Conservation (phyloP, 2,888 invertebrate genomes). For the Cataglyphis altisquamis region DNA sequence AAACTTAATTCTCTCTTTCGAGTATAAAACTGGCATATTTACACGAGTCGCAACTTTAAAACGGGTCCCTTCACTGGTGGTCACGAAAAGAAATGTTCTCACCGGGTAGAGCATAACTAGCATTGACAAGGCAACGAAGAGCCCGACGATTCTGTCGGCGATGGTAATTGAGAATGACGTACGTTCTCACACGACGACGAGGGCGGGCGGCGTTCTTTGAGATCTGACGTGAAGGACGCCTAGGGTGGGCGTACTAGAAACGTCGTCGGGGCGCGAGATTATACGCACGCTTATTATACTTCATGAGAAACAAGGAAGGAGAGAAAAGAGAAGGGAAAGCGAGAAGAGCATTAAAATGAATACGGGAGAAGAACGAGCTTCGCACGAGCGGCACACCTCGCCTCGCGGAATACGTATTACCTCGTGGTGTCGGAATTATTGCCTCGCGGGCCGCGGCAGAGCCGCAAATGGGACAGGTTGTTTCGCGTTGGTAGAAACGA, state of each 20-base stretch:
- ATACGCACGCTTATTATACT: constrained; percentile 66
- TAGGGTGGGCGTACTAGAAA: constrained; percentile 74
- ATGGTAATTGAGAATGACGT: constrained; percentile 80
- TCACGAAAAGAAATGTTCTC: background rate
- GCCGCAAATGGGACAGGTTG: constrained; percentile 79
- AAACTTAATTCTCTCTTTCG: background rate
- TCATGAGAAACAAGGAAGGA: constrained; percentile 38
- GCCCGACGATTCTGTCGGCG: constrained; percentile 66
- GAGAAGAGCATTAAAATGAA: background rate
- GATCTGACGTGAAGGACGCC: constrained; percentile 65
- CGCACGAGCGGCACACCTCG: constrained; percentile 61
- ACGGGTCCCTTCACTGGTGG: background rate
- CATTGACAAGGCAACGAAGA: constrained; percentile 55
- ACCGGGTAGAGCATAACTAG: constrained; percentile 47
- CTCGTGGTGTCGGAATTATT: constrained; percentile 76
- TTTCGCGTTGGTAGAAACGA: constrained; percentile 73
- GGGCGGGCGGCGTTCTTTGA: constrained; percentile 71
- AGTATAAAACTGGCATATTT: background rate
- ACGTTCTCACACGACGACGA: constrained; percentile 60
- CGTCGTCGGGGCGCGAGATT: constrained; percentile 60
- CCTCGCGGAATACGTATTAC: constrained; percentile 70
- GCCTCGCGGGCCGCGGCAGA: constrained; percentile 70
- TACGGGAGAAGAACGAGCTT: constrained; percentile 4
- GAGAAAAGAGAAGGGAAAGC: constrained; percentile 29
- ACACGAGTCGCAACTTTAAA: background rate